Evolutionary conservation across 2,797 vertebrate genomes (phyloP).

Genomic region (Geotrypetes seraphini): DNA sequence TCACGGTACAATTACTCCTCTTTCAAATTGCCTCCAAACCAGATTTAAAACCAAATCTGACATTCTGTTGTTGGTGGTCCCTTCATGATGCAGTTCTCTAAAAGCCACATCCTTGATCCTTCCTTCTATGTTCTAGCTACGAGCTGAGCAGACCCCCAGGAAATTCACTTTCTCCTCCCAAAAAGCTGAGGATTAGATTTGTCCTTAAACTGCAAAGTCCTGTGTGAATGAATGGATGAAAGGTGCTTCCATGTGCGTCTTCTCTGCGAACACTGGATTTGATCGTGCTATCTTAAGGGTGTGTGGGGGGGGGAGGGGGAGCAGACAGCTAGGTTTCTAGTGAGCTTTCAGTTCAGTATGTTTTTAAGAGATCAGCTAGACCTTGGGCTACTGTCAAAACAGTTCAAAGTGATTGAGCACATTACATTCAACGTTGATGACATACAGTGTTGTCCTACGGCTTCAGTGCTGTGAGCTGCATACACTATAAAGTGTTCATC

Average conservation of each 20-base stretch:
- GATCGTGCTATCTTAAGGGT: conserved; percentile 21
- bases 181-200: not conserved
- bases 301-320: too few relatives aligned
- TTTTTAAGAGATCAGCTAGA: conserved; percentile 22
- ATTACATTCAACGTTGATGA: conserved; percentile 40
- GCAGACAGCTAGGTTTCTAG: conserved; percentile 34
- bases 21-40: conserved; percentile 48
- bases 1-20: conserved; percentile 50
- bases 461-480: conserved; percentile 32
- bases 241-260: not conserved
- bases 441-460: too few relatives aligned
- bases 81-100: conserved; percentile 11
- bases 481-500: conserved; percentile 54
- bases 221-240: conserved; percentile 4
- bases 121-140: conserved; percentile 2
- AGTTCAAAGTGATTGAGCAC: conserved; percentile 44
- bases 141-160: conserved; percentile 4
- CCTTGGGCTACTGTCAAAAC: conserved; percentile 40
- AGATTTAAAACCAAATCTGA: conserved; percentile 32
- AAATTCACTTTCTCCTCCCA: too few relatives aligned
- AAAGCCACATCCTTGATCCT: conserved; percentile 9
- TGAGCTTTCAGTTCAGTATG: conserved; percentile 8
- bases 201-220: too few relatives aligned
- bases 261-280: conserved; percentile 10
- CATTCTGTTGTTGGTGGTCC: conserved; percentile 45